Evolutionary conservation across 2,888 invertebrate genomes (phyloP).

Genomic region (Antheraea yamamai): DNA sequence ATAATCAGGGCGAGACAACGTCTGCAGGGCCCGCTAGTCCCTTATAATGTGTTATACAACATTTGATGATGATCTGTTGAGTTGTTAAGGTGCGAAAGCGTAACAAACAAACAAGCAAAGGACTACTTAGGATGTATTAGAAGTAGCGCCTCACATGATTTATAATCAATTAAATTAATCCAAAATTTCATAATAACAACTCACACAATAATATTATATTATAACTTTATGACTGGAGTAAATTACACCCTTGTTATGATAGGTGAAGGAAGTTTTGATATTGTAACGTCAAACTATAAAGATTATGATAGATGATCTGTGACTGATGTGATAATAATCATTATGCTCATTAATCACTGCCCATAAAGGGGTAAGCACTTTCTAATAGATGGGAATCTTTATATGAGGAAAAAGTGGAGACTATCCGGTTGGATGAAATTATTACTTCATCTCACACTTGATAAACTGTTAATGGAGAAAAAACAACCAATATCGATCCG

Average conservation of each 20-base stretch:
- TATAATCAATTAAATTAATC: not conserved
- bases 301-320: constrained; percentile 37
- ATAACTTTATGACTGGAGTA: not conserved
- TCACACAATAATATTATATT: not conserved
- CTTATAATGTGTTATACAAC: no score
- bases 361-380: no score
- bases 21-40: no score
- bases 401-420: not conserved
- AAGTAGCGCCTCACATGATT: not conserved
- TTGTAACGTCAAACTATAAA: constrained; percentile 31
- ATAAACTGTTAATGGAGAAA: not conserved
- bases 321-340: constrained; percentile 29
- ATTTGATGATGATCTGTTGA: no score
- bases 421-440: not conserved
- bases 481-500: not conserved
- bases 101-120: no score
- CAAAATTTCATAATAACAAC: not conserved
- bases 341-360: not conserved
- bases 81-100: no score
- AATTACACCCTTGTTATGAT: constrained; percentile 22
- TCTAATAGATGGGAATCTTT: no score
- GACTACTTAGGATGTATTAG: no score
- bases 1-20: no score
- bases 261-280: constrained; percentile 33
- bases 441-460: not conserved